Evolutionary conservation across 2,113 vertebrate species (phyloP).

Genomic region (Nymphicus hollandicus): DNA sequence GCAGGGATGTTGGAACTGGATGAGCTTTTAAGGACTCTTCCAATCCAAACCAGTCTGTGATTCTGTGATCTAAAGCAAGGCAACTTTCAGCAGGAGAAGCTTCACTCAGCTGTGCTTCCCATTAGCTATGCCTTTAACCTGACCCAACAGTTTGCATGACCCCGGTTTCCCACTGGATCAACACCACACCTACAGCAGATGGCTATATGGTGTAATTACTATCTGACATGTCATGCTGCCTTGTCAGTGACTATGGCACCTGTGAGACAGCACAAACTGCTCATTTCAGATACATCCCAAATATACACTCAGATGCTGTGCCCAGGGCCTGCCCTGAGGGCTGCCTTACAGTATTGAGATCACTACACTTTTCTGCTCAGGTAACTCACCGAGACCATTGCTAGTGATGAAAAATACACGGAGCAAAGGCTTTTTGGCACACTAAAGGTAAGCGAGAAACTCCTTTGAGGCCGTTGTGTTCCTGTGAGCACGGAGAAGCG

Average conservation of each 20-base stretch:
- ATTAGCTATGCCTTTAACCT: neutral
- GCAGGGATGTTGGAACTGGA: neutral
- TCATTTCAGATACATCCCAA: fast-evolving
- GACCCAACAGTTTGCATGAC: fast-evolving
- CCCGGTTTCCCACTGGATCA: fast-evolving
- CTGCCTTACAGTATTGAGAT: too few relatives aligned
- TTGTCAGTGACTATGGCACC: too few relatives aligned
- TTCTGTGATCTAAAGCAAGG: neutral
- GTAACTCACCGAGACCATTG: fast-evolving
- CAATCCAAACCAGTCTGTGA: neutral
- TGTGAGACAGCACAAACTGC: too few relatives aligned
- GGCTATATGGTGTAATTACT: neutral
- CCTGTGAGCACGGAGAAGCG: neutral
- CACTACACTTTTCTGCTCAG: fast-evolving
- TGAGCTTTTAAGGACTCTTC: neutral
- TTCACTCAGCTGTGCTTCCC: fast-evolving
- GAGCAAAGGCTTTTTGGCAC: fast-evolving
- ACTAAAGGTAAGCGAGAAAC: fast-evolving
- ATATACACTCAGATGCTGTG: fast-evolving
- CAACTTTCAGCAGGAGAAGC: neutral
- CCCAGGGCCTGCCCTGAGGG: neutral
- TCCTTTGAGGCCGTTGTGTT: neutral
- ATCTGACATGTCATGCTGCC: fast-evolving
- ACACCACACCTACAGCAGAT: fast-evolving
- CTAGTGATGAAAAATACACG: fast-evolving